Conservation (phyloP, 2,888 invertebrate species). For the Apomyelois bistriatella region DNA sequence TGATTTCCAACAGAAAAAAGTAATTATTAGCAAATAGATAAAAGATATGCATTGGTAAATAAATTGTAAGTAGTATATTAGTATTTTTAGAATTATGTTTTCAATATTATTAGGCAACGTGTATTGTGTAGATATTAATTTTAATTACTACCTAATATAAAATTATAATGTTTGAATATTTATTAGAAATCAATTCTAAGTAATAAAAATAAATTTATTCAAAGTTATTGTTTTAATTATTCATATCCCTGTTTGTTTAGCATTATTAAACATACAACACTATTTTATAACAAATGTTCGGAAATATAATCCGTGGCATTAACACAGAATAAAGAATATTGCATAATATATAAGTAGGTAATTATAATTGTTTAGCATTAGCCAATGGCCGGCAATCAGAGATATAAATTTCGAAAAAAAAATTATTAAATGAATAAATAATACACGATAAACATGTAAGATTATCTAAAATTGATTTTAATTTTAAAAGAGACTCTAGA, state of each 20-base stretch:
- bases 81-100: not conserved
- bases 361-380: no score
- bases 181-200: not conserved
- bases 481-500: no score
- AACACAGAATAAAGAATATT: no score
- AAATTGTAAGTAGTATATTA: not conserved
- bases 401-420: no score
- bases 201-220: not conserved
- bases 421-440: no score
- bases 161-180: not conserved
- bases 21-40: not conserved
- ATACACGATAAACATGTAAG: no score
- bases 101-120: conserved; percentile 21
- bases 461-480: no score
- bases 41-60: not conserved
- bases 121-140: conserved; percentile 45
- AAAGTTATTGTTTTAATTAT: not conserved
- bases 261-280: no score
- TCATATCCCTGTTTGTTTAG: not conserved
- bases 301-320: no score
- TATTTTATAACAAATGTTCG: no score
- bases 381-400: no score
- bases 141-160: conserved; percentile 19
- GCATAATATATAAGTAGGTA: no score
- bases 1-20: not conserved